phyloP scores from a whole-genome alignment of 1,140 invertebrate genomes.

The Eriocheir sinensis region DNA sequence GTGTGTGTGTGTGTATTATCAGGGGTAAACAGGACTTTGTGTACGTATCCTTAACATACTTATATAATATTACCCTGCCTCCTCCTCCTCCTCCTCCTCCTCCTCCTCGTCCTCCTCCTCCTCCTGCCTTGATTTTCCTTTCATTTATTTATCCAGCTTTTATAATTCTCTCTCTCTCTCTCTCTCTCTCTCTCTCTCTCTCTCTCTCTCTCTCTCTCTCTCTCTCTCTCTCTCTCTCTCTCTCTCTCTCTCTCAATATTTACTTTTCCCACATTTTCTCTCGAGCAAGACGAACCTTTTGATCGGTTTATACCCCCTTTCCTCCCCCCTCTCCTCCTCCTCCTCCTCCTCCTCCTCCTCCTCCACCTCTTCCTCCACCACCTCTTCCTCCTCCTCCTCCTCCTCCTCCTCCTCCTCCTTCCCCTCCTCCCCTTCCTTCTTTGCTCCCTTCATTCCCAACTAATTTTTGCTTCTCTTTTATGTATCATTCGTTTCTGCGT shows the following conservation, averaged over 20 bases:
- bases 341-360: conserved; percentile 19
- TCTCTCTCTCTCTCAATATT: neutral
- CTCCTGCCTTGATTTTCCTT: neutral
- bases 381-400: neutral
- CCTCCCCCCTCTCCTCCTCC: neutral
- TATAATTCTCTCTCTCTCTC: neutral
- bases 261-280: neutral
- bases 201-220: neutral
- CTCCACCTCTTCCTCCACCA: neutral
- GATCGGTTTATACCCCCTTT: neutral
- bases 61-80: neutral
- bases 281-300: too few relatives aligned
- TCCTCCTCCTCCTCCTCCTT: conserved; percentile 10
- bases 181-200: neutral
- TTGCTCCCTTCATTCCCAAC: neutral
- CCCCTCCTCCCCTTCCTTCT: conserved; percentile 38
- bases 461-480: neutral
- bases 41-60: neutral
- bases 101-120: neutral
- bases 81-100: too few relatives aligned
- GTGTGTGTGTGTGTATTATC: conserved; percentile 1
- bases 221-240: neutral
- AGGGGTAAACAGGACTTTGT: neutral
- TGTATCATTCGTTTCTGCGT: neutral
- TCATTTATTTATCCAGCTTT: neutral